Base-by-base conservation (phyloP, 1,140 invertebrate species). In the Microvelia longipes region DNA sequence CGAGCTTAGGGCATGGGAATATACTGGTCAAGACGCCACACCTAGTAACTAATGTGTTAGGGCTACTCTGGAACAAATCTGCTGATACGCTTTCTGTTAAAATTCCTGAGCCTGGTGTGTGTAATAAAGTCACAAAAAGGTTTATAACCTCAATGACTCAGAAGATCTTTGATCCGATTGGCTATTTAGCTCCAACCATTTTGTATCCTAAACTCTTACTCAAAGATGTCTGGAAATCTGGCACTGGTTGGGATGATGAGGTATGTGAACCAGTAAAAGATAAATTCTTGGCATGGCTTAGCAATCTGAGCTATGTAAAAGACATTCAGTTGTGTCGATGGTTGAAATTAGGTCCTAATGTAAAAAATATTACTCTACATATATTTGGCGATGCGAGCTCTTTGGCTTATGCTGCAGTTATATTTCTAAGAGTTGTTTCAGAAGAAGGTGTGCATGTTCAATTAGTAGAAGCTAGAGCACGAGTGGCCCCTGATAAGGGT, bases 121-220 rank as follows among this genome's bases (percentile, higher is more conserved):
- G 73, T 24, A 69, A 50, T 50, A 50, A 50, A 50, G 19, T 64
- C 15, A 64, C 62, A 14, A 15, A 26, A 64, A 5, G 62, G 5
- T 15, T 64, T 64, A 25, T 64, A 14, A 2, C 24, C 2, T 64
- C 62, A 14, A 5, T 64, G 11, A 64, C 62, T 15, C 25, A 64
- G 25, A 64, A 64, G 24, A 70, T 79, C 24, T 79, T 75, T 70
- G 77, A 79, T 73, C 77, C 75, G 1, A 74, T 79, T 1, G 77
- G 78, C 25, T 74, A 76, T 63, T 71, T 74, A 5, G 26, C 70
- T 25, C 77, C 77, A 25, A 71, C 74, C 19, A 72, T 68, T 1
- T 25, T 77, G 19, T 66, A 71, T 24, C 73, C 76, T 2, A 77
- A 77, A 73, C 29, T 78, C 14, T 27, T 77, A 28, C 66, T 78